Evolutionary conservation across 1,140 invertebrate species (phyloP).

Genomic region (Drosophila obscura): DNA sequence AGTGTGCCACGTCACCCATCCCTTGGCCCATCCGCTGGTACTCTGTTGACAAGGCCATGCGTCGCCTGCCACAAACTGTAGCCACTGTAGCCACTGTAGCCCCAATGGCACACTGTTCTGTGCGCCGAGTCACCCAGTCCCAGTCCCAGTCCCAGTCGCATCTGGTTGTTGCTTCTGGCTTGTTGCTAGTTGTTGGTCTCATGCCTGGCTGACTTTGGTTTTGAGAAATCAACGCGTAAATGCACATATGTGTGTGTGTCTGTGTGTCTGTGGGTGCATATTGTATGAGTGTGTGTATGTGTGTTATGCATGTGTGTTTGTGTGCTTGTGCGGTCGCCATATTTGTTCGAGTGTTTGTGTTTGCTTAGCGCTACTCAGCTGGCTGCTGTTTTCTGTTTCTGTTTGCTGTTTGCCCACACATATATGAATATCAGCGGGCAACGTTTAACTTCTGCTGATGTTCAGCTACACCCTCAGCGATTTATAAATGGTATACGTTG

Average conservation of each 20-base stretch:
- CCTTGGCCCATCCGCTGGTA: background rate
- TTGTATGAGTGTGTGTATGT: conserved; percentile 14
- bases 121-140: no score
- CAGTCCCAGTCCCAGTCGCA: background rate
- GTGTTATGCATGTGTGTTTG: conserved; percentile 10
- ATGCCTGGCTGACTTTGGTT: conserved; percentile 77
- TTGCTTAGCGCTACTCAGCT: conserved; percentile 69
- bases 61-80: conserved; percentile 70
- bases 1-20: background rate
- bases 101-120: conserved; percentile 13
- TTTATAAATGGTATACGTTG: no score
- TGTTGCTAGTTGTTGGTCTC: conserved; percentile 76
- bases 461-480: background rate
- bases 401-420: conserved; percentile 52
- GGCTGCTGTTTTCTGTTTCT: no score
- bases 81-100: conserved; percentile 28
- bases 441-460: conserved; percentile 35
- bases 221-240: conserved; percentile 73
- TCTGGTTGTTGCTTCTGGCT: conserved; percentile 37
- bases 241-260: conserved; percentile 21
- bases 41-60: conserved; percentile 61
- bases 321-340: conserved; percentile 18
- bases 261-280: background rate
- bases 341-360: conserved; percentile 52
- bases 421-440: conserved; percentile 58